phyloP scores from a whole-genome alignment of 2,113 vertebrate genomes.

The Ctenodactylus gundi region DNA sequence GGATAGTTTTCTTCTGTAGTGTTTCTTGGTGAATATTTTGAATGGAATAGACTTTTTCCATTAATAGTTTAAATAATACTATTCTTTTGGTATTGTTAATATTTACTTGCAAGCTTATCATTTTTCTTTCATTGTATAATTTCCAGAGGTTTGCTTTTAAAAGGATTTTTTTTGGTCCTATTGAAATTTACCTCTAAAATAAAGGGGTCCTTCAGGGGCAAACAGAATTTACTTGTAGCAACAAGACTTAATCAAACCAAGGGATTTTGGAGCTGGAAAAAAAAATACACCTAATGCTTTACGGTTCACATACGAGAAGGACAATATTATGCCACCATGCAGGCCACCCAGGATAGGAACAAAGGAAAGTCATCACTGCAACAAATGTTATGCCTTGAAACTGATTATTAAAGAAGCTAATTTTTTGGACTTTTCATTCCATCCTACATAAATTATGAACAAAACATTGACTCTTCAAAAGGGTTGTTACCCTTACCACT shows the following conservation, averaged over 20 bases:
- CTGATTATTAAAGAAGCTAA: not conserved
- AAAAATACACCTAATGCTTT: not conserved
- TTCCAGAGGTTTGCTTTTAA: not conserved
- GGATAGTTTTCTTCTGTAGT: not conserved
- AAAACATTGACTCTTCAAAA: not conserved
- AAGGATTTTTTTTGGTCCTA: not conserved
- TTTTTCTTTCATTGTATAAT: not conserved
- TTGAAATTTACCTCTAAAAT: not conserved
- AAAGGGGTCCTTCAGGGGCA: not conserved
- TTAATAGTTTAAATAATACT: not conserved
- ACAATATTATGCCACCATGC: not conserved
- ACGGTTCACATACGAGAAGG: not conserved
- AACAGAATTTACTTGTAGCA: constrained; percentile 9
- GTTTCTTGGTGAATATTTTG: constrained; percentile 37
- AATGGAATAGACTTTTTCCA: not conserved
- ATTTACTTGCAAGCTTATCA: constrained; percentile 3
- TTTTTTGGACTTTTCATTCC: not conserved
- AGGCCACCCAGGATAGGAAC: not conserved
- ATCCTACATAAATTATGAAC: not conserved
- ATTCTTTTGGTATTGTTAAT: not conserved
- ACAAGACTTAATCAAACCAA: not conserved
- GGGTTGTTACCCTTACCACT: not conserved
- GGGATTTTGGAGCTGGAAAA: not conserved
- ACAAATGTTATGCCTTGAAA: not conserved
- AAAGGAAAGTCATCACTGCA: not conserved